A percentile compares a stretch with the other conserved stretches of the same genome.
These are phyloP conservation scores for Formicarius rufipectus DNA, from an alignment of 2,113 vertebrate species.

Conservation along the genomic window DNA sequence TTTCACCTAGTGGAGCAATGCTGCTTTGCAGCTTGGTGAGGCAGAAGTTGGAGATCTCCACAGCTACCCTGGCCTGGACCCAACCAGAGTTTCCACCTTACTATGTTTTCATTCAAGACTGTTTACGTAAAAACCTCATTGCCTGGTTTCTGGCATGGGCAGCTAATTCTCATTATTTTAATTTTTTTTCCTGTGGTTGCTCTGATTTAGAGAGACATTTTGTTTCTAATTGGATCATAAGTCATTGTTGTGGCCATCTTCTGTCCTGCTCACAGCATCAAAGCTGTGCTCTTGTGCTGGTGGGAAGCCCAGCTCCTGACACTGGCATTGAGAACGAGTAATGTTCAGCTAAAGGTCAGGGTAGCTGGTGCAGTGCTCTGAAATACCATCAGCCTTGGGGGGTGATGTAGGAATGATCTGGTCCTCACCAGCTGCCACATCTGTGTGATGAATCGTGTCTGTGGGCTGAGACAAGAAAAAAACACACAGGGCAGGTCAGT, in stretches of 20 bases:
- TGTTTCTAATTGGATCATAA: background rate
- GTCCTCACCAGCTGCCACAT: background rate
- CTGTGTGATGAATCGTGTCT: background rate
- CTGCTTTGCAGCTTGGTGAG: background rate
- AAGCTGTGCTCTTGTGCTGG: background rate
- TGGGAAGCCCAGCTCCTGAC: background rate
- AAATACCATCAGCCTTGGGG: accelerated
- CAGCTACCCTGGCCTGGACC: background rate
- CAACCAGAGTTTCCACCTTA: background rate
- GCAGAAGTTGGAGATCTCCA: background rate
- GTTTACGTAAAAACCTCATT: background rate
- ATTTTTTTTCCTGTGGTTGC: background rate
- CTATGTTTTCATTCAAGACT: background rate
- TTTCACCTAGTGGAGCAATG: background rate
- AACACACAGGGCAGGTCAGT: background rate
- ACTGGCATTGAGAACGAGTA: background rate
- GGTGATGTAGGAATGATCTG: accelerated
- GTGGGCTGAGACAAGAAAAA: background rate
- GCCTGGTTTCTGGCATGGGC: background rate
- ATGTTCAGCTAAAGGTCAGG: background rate
- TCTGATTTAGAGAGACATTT: background rate
- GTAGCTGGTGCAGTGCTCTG: accelerated
- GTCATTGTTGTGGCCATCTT: background rate
- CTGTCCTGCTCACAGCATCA: background rate
- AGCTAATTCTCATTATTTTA: background rate